These are phyloP conservation scores for Catocala nupta DNA, from an alignment of 2,888 invertebrate species.

Conservation along the genomic window DNA sequence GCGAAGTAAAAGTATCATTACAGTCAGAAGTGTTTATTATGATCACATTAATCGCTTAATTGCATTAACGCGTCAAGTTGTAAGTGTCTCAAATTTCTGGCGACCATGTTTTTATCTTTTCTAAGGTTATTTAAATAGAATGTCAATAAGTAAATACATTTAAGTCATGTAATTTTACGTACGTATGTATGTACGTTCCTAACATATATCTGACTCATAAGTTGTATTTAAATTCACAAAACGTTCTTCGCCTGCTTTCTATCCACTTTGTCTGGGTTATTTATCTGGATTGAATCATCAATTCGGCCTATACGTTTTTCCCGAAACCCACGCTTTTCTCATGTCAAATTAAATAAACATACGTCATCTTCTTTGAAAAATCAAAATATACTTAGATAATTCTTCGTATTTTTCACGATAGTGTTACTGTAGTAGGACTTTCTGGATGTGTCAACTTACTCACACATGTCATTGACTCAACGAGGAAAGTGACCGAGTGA, in stretches of 20 bases:
- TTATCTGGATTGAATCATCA: conserved; percentile 51
- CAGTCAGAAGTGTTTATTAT: neutral
- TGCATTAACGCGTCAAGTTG: conserved; percentile 19
- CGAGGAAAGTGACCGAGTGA: conserved; percentile 80
- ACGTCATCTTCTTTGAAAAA: conserved; percentile 36
- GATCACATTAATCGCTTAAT: conserved; percentile 1
- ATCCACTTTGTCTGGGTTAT: conserved; percentile 40
- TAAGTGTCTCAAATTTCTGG: conserved; percentile 23
- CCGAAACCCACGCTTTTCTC: conserved; percentile 45
- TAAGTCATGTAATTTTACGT: conserved; percentile 17
- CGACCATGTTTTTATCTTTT: conserved; percentile 19
- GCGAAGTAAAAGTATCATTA: no score
- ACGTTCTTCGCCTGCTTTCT: conserved; percentile 43
- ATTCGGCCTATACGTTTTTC: conserved; percentile 41
- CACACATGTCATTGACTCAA: conserved; percentile 81
- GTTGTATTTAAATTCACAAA: conserved; percentile 42
- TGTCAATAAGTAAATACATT: conserved; percentile 12
- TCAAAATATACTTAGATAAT: conserved; percentile 58
- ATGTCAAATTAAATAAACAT: conserved; percentile 40
- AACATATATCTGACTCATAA: conserved; percentile 44
- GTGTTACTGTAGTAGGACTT: conserved; percentile 44
- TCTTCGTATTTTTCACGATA: conserved; percentile 58
- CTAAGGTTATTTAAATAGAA: conserved; percentile 3
- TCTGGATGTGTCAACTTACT: conserved; percentile 52
- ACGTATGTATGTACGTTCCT: conserved; percentile 7